Conservation (phyloP, 2,888 invertebrate genomes). For the Oscheius sp. region DNA sequence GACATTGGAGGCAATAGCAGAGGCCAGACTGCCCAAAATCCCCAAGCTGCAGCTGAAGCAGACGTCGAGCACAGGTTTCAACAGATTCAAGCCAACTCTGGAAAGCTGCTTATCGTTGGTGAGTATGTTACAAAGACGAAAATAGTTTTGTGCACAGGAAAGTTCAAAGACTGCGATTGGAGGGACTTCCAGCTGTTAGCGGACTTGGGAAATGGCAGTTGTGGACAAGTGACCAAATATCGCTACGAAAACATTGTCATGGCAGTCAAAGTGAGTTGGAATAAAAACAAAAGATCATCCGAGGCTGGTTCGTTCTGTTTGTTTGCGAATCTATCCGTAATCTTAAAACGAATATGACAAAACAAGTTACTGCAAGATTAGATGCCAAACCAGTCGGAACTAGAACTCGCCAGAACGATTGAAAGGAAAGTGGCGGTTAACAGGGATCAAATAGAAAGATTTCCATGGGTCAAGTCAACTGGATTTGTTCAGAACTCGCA, state of each 20-base stretch:
- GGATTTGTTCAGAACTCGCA: no score
- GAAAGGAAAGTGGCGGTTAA: no score
- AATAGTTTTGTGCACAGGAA: background rate
- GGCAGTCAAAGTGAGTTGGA: conserved; percentile 68
- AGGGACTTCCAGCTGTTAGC: conserved; percentile 54
- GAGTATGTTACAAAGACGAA: background rate
- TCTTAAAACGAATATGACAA: no score
- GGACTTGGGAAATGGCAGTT: conserved; percentile 80
- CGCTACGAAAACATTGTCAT: conserved; percentile 63
- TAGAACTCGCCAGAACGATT: no score
- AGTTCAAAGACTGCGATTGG: conserved; percentile 23
- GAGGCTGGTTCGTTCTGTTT: background rate
- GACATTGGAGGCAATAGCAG: no score
- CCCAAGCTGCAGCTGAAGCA: no score
- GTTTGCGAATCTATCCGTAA: no score
- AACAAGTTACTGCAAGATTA: no score
- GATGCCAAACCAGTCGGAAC: no score
- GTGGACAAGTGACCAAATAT: conserved; percentile 98
- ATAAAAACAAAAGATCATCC: background rate
- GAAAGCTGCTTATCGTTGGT: conserved; percentile 12
- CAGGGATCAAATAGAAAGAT: no score
- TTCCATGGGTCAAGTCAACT: no score
- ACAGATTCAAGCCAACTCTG: conserved; percentile 15
- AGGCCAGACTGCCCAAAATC: no score
- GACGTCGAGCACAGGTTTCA: conserved; percentile 13